phyloP scores from a whole-genome alignment of 2,888 invertebrate genomes.

The Coleophora flavipennella region DNA sequence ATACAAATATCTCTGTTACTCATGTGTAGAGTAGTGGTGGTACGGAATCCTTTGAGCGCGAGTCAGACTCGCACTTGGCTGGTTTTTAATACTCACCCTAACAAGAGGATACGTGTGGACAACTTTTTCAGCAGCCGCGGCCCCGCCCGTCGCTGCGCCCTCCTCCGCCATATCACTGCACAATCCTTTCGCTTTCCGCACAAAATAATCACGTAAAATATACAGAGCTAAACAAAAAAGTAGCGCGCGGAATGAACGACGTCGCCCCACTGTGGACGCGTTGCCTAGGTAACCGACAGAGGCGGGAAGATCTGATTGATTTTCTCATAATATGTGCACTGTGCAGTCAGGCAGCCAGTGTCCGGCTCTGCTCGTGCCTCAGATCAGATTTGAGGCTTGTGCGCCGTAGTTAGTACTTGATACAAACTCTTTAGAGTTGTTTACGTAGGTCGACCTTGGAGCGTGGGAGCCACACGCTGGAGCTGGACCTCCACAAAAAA shows the following conservation, averaged over 20 bases:
- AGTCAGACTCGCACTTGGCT: too few species aligned
- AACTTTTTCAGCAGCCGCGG: conserved; percentile 75
- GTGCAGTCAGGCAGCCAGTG: background rate
- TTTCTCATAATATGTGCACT: conserved; percentile 32
- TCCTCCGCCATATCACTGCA: conserved; percentile 47
- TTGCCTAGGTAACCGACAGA: conserved; percentile 62
- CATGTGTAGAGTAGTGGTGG: too few species aligned
- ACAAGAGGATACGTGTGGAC: conserved; percentile 88
- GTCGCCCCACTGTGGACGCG: conserved; percentile 64
- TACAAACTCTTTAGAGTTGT: too few species aligned
- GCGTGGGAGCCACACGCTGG: conserved; percentile 20
- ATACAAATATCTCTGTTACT: too few species aligned
- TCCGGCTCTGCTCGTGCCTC: too few species aligned
- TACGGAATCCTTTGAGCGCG: too few species aligned
- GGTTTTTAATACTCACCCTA: conserved; percentile 77
- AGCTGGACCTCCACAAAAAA: too few species aligned
- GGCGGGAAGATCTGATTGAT: conserved; percentile 65
- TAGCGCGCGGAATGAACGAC: conserved; percentile 32
- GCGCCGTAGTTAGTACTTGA: too few species aligned
- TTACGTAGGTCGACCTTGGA: conserved; percentile 6
- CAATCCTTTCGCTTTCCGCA: conserved; percentile 8
- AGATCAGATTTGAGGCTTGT: too few species aligned
- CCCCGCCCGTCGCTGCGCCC: conserved; percentile 35
- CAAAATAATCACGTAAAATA: conserved; percentile 18
- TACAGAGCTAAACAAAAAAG: conserved; percentile 17